Percentiles rank a stretch among this genome's conserved stretches.
These are phyloP conservation scores for Alethe castanea DNA, from an alignment of 2,113 vertebrate species.

Conservation along the genomic window DNA sequence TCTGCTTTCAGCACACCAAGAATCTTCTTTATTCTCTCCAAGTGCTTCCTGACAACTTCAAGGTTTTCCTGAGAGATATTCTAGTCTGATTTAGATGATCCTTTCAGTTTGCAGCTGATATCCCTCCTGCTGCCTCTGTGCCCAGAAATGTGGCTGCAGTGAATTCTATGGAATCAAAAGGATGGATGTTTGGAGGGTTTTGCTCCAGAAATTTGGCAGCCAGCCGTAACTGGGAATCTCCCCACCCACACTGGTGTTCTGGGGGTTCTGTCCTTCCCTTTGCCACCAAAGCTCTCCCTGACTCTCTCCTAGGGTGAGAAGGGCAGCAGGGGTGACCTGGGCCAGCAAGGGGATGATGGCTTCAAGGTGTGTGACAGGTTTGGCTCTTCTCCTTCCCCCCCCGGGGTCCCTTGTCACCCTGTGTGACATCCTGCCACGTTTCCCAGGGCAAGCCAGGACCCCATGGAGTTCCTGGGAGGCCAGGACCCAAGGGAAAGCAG, in stretches of 20 bases:
- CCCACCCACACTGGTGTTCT: rapidly evolving
- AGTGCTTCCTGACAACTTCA: background rate
- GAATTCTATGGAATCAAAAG: background rate
- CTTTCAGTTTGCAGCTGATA: background rate
- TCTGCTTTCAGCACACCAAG: background rate
- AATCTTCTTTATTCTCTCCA: background rate
- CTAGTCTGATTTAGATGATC: background rate
- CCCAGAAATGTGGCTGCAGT: rapidly evolving
- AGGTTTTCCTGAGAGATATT: background rate
- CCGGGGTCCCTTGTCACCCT: background rate
- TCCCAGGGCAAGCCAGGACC: constrained; percentile 78
- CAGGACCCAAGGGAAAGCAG: constrained; percentile 79
- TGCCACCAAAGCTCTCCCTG: background rate
- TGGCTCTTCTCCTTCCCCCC: background rate
- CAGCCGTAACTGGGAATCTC: background rate
- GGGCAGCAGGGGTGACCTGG: constrained; percentile 75
- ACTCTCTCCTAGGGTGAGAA: constrained; percentile 76
- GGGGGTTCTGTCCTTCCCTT: background rate
- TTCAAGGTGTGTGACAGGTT: constrained; percentile 71
- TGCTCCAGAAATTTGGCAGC: background rate
- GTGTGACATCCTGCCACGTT: background rate
- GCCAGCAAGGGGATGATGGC: constrained; percentile 76
- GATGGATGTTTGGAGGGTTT: background rate
- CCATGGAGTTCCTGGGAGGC: constrained; percentile 67
- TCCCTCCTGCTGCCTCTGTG: background rate